These are phyloP conservation scores for Oscheius sp. DNA, from an alignment of 2,888 invertebrate genomes.

Conservation along the genomic window DNA sequence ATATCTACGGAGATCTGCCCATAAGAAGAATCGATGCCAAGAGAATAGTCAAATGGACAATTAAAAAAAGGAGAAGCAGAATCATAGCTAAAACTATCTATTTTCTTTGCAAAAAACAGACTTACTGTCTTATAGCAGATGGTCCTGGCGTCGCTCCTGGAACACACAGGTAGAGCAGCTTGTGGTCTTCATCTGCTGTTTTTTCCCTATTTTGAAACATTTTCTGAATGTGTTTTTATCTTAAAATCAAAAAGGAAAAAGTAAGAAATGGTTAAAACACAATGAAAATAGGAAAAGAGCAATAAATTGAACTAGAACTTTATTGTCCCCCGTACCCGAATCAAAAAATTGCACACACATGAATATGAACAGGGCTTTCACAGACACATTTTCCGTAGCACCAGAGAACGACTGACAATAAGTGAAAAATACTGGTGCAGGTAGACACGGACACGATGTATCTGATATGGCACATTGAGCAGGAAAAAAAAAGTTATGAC, in stretches of 20 bases:
- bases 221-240: not conserved
- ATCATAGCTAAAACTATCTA: conserved; percentile 14
- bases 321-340: conserved; percentile 3
- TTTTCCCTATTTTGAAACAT: not conserved
- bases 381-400: too few species aligned
- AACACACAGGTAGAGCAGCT: not conserved
- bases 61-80: conserved; percentile 11
- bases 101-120: not conserved
- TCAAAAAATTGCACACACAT: not conserved
- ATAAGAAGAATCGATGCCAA: not conserved
- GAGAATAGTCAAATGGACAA: conserved; percentile 2
- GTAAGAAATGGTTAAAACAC: not conserved
- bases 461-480: not conserved
- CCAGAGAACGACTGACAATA: too few species aligned
- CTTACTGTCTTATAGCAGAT: too few species aligned
- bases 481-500: not conserved
- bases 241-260: not conserved
- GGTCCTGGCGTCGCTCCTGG: not conserved
- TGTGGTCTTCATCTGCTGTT: not conserved
- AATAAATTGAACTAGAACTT: not conserved
- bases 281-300: not conserved
- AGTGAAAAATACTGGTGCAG: not conserved
- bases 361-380: too few species aligned
- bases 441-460: too few species aligned
- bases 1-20: not conserved